Evolutionary conservation across 2,888 invertebrate genomes (phyloP).

Genomic region (Pyralis farinalis): DNA sequence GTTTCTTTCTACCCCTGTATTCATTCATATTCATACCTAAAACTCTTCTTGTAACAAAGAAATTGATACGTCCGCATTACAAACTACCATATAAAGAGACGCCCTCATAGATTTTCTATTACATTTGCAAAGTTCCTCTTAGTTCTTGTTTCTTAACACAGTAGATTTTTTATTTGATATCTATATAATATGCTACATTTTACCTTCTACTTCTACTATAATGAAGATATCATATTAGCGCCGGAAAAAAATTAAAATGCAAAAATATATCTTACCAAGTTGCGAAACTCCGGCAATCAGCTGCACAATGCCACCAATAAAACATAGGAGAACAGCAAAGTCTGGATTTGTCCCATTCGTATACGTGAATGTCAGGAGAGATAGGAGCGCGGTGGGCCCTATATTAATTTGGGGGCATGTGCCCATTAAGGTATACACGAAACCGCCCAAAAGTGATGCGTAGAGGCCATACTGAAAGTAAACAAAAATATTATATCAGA

Average conservation of each 20-base stretch:
- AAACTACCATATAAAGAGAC: no score
- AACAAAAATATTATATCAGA: slow-evolving; percentile 1
- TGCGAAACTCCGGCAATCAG: slow-evolving; percentile 83
- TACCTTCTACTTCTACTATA: no score
- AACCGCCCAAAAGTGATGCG: slow-evolving; percentile 88
- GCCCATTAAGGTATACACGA: slow-evolving; percentile 89
- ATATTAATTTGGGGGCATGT: slow-evolving; percentile 84
- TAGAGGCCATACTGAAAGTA: slow-evolving; percentile 89
- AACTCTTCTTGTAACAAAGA: no score
- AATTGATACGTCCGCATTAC: no score
- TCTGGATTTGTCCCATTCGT: slow-evolving; percentile 80
- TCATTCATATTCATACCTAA: no score
- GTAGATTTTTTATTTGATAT: no score
- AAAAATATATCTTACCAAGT: slow-evolving; percentile 73
- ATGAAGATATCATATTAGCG: no score
- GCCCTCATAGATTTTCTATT: no score
- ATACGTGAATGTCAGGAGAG: slow-evolving; percentile 86
- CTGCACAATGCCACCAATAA: slow-evolving; percentile 84
- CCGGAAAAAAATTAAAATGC: background rate
- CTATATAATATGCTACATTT: no score
- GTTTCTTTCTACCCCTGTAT: no score
- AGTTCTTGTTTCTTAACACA: no score
- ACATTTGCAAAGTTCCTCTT: no score
- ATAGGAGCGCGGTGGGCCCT: slow-evolving; percentile 88
- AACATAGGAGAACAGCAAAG: slow-evolving; percentile 83